A percentile compares a stretch with the other conserved stretches of the same genome.
phyloP scores from a whole-genome alignment of 1,140 invertebrate genomes.

The Saccostrea cuccullata region DNA sequence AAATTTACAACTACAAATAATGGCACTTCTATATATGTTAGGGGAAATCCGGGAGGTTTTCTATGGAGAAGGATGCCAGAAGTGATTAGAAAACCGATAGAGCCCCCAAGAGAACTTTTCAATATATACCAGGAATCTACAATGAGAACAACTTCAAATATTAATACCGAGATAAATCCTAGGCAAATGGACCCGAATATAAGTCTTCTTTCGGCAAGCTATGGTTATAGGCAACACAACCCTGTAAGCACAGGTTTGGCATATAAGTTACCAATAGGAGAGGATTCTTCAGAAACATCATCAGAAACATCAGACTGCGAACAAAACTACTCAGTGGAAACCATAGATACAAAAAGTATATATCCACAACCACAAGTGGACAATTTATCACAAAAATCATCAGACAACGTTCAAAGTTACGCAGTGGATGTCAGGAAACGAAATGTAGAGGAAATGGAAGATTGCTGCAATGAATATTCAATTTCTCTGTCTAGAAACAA shows the following conservation, averaged over 20 bases:
- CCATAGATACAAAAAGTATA: no score
- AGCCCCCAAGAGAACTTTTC: not conserved
- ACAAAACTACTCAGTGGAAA: not conserved
- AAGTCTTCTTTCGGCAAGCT: not conserved
- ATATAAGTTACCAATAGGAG: not conserved
- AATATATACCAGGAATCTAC: not conserved
- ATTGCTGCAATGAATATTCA: not conserved
- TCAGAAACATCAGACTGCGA: not conserved
- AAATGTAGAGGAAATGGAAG: not conserved
- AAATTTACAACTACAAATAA: constrained; percentile 46
- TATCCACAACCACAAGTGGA: no score
- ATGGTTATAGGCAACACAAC: not conserved
- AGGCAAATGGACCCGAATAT: not conserved
- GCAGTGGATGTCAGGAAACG: not conserved
- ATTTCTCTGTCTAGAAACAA: not conserved
- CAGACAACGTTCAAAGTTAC: no score
- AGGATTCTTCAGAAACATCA: not conserved
- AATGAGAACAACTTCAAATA: not conserved
- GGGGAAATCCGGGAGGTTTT: constrained; percentile 38
- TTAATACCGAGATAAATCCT: not conserved
- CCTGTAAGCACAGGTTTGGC: not conserved
- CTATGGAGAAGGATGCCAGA: constrained; percentile 17
- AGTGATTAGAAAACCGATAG: not conserved
- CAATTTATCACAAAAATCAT: no score
- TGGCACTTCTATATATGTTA: constrained; percentile 15